Evolutionary conservation across 2,888 invertebrate genomes (phyloP).

Genomic region (Folsomia candida): DNA sequence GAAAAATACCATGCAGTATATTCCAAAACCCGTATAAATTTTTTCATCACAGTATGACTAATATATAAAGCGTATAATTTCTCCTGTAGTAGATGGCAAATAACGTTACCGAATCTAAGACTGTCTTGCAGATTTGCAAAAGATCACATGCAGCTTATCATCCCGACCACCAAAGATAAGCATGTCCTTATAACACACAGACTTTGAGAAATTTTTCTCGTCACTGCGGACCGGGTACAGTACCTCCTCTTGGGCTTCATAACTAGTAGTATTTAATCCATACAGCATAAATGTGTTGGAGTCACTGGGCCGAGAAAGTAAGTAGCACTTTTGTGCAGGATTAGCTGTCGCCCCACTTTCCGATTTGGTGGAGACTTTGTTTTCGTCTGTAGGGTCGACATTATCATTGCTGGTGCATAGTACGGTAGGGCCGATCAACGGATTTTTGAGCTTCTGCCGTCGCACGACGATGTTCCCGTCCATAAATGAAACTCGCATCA

Average conservation of each 20-base stretch:
- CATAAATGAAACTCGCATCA: neutral
- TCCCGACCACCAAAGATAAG: constrained; percentile 7
- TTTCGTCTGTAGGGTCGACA: neutral
- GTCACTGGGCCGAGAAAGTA: neutral
- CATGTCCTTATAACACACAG: neutral
- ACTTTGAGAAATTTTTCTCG: neutral
- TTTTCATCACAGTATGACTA: no score
- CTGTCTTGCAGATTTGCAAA: no score
- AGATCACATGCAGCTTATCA: constrained; percentile 1
- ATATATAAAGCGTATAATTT: no score
- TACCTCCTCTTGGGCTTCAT: neutral
- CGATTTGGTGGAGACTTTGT: no score
- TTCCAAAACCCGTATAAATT: no score
- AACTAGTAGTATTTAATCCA: neutral
- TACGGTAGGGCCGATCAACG: neutral
- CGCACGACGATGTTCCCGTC: neutral
- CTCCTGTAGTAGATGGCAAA: no score
- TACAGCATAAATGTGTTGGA: neutral
- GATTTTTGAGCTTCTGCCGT: neutral
- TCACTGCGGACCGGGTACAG: neutral
- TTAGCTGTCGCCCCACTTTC: no score
- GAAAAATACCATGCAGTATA: no score
- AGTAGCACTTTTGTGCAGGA: neutral
- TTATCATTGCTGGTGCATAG: neutral
- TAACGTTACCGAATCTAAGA: no score